Evolutionary conservation across 2,888 invertebrate species (phyloP).

Genomic region (Nipponacmea schrenckii): DNA sequence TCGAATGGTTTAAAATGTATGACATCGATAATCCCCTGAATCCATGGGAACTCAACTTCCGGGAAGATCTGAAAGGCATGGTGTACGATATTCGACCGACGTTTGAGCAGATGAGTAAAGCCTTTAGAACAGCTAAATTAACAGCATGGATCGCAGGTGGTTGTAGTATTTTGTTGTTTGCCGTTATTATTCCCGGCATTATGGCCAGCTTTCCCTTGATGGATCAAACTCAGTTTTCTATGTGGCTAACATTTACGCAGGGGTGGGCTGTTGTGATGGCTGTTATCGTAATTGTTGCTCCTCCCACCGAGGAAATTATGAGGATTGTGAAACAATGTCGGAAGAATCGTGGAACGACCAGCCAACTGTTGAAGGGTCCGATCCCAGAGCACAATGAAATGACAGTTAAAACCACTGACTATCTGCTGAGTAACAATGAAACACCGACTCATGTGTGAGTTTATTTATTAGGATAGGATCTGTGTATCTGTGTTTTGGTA

Average conservation of each 20-base stretch:
- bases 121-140: constrained; percentile 51
- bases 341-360: constrained; percentile 36
- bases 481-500: background rate
- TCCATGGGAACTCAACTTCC: constrained; percentile 58
- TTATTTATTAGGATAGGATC: background rate
- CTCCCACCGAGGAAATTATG: constrained; percentile 56
- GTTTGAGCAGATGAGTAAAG: constrained; percentile 54
- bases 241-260: constrained; percentile 58
- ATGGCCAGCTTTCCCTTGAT: constrained; percentile 57
- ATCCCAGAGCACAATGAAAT: constrained; percentile 3
- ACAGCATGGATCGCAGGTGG: constrained; percentile 54
- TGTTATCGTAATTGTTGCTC: constrained; percentile 56
- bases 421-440: background rate
- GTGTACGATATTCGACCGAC: constrained; percentile 54
- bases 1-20: constrained; percentile 60
- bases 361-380: constrained; percentile 24
- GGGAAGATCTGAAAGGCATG: constrained; percentile 53
- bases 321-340: constrained; percentile 53
- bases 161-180: constrained; percentile 48
- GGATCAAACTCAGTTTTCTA: constrained; percentile 50
- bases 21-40: constrained; percentile 60
- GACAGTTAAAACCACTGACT: background rate
- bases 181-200: constrained; percentile 53
- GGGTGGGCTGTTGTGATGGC: constrained; percentile 58
- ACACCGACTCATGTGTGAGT: background rate